Evolutionary conservation across 2,888 invertebrate species (phyloP), one percentile per base, ranked within the genome.

Genomic region (Gymnoscelis rufifasciata): DNA sequence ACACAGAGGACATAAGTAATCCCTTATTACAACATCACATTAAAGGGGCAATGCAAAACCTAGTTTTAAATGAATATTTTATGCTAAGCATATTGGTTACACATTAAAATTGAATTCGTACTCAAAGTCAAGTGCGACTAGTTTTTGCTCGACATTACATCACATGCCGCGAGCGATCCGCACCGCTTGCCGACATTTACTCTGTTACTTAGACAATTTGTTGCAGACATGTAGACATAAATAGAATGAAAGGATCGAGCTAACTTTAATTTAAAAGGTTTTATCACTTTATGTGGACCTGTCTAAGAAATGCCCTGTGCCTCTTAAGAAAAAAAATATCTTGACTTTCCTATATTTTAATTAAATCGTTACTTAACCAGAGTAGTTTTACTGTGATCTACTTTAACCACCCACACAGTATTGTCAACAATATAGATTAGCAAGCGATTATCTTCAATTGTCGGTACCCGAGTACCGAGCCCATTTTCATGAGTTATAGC

Each of bases 141-240:
- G 77, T 79, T 80, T 79, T 79, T 78, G 66, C 64, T 62, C 46
- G 47, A 54, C 59, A 71, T 73, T 76, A 76, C 72, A 74, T 75
- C 73, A 74, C 68, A 71, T 66, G 63, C 60, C 62, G 47, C 60
- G 41, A 59, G 62, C 67, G 40, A 47, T 54, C 52, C 55, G 51
- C 54, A 57, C 39, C 38, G 54, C 43, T 56, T 51, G 48, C 39
- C 47, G 52, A 56, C 38, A 33, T 33, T 38, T 38, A 47, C 38
- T 38, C 31, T 41, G 11, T 13, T 40, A 29, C 11, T 24, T 35
- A 23, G 19, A 27, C 33, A 33, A 41, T 42, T 41, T 38, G 33
- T 47, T 41, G 37, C 27, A n/a, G 10, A 19, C 15, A 37, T 38
- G 28, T 29, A 11, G 13, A 37, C 11, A 8, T 36, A 23, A 14